Evolutionary conservation across 1,140 invertebrate species (phyloP), one percentile per base, ranked within the genome.

Genomic region (Zaprionus vittiger): DNA sequence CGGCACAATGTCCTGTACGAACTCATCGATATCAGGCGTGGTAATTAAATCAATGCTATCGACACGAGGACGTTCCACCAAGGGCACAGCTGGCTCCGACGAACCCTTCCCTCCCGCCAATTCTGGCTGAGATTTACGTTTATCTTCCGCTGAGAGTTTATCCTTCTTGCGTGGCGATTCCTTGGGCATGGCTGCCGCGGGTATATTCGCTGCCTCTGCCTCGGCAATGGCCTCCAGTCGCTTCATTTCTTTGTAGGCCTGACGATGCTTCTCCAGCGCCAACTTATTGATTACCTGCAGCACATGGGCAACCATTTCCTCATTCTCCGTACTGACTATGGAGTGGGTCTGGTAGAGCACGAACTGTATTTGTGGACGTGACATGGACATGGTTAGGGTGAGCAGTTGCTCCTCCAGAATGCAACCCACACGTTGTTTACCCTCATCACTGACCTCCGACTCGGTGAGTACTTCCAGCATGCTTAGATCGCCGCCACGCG

Each of bases 281-380:
- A 94, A 84, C 20, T 94, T 92, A 72, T 96, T 96, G 5, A 95
- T 94, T 73, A 95, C 94, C 1, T 94, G 93, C 2, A 96, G 86
- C 0, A 95, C 94, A 67, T 94, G 92, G 4, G 93, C 92, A 22
- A 96, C 94, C 94, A 96, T 95, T 38, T 94, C 94, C 41, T 94
- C 93, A 80, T 96, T 96, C 90, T 96, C 96, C 2, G 94, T 94
- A 41, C 93, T 94, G n/a, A 96, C 92, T 49, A 95, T 94, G 1
- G 95, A 96, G 91, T 96, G 95, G 0, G 95, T 96, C 83, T 96
- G 95, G 69, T 96, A 96, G 20, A 96, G 84, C 15, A 96, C 94
- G 78, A 96, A 93, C 82, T 96, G 96, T 14, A 96, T 95, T 90
- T 96, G 95, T 1, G 96, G 95, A 65, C 95, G 94, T 4, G 95